These are phyloP conservation scores for Micronycteris hirsuta DNA, from an alignment of 2,113 vertebrate genomes.

Conservation along the genomic window DNA sequence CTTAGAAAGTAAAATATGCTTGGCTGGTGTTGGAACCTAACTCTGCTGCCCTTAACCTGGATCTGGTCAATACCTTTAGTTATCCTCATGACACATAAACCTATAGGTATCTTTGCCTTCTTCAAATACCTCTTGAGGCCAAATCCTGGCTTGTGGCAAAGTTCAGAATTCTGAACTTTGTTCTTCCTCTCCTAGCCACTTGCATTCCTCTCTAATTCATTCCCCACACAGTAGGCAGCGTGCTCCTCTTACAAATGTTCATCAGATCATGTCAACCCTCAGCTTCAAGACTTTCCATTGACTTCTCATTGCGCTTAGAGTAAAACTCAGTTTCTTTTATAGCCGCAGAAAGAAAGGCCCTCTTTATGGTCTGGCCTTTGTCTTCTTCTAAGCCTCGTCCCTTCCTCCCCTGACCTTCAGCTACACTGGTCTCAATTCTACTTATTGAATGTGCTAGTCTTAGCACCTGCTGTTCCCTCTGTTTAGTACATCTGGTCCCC, in stretches of 20 bases:
- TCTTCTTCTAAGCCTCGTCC: neutral
- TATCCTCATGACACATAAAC: neutral
- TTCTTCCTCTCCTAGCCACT: neutral
- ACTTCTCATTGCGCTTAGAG: neutral
- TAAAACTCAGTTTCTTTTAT: neutral
- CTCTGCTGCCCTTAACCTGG: neutral
- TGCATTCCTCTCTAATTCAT: neutral
- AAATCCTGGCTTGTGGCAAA: neutral
- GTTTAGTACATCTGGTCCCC: neutral
- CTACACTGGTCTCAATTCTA: neutral
- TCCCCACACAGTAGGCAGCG: neutral
- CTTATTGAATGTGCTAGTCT: neutral
- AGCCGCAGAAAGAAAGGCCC: neutral
- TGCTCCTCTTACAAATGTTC: neutral
- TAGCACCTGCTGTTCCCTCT: neutral
- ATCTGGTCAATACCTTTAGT: neutral
- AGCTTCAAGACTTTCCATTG: neutral
- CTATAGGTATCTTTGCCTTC: neutral
- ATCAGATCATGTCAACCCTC: neutral
- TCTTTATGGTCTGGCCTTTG: neutral
- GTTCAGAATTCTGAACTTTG: neutral
- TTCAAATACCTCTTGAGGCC: neutral
- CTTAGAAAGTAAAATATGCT: neutral
- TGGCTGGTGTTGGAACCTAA: neutral
- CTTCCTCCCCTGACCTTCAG: neutral